Conservation (phyloP, 2,113 vertebrate genomes). For the Callionymus lyra region DNA sequence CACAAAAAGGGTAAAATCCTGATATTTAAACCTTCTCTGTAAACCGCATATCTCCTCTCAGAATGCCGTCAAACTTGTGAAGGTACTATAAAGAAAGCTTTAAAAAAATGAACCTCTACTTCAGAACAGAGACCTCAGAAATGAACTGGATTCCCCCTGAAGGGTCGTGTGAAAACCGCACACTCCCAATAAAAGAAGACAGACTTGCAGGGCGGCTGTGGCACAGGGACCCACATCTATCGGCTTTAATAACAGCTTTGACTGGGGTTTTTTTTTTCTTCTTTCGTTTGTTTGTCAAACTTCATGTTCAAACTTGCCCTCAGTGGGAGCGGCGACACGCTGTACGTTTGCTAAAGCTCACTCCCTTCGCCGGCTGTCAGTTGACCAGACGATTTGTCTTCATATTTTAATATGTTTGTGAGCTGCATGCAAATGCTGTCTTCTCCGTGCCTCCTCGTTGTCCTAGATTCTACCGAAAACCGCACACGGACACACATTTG, state of each 20-base stretch:
- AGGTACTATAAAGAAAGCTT: too few species aligned
- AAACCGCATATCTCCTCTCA: too few species aligned
- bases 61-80: too few species aligned
- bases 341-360: slow-evolving; percentile 35
- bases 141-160: slow-evolving; percentile 21
- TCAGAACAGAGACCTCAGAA: slow-evolving; percentile 40
- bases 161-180: slow-evolving; percentile 33
- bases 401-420: slow-evolving; percentile 66
- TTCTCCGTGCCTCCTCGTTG: slow-evolving; percentile 34
- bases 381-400: slow-evolving; percentile 60
- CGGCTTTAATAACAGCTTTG: slow-evolving; percentile 58
- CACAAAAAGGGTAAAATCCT: too few species aligned
- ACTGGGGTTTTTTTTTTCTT: slow-evolving; percentile 20
- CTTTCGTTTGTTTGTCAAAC: slow-evolving; percentile 52
- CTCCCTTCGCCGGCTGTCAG: slow-evolving; percentile 51
- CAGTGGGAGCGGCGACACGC: slow-evolving; percentile 33
- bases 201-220: slow-evolving; percentile 29
- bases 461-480: slow-evolving; percentile 40
- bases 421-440: slow-evolving; percentile 54
- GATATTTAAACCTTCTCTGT: too few species aligned
- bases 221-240: slow-evolving; percentile 42
- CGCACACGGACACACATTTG: slow-evolving; percentile 15
- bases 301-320: slow-evolving; percentile 48
- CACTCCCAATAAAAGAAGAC: slow-evolving; percentile 21
- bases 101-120: too few species aligned